Conservation (phyloP, 2,888 invertebrate genomes). For the Lobophora halterata region DNA sequence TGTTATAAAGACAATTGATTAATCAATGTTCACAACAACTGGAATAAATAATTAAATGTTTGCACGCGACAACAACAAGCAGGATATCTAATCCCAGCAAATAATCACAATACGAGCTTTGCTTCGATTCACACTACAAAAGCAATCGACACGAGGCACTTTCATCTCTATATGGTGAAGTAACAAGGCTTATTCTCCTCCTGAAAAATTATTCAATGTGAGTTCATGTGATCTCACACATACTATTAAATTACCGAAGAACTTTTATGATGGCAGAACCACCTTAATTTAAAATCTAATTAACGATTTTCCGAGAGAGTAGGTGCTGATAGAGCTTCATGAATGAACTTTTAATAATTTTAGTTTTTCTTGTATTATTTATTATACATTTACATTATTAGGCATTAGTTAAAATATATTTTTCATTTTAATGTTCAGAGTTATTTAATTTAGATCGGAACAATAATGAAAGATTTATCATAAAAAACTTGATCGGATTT, state of each 20-base stretch:
- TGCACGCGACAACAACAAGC: conserved; percentile 41
- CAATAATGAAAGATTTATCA: too few species aligned
- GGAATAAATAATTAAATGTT: conserved; percentile 31
- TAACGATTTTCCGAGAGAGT: conserved; percentile 55
- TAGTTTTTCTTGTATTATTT: too few species aligned
- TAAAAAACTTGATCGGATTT: too few species aligned
- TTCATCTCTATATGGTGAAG: too few species aligned
- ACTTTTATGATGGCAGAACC: conserved; percentile 62
- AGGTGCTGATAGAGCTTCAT: too few species aligned
- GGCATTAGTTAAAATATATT: too few species aligned
- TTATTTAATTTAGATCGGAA: too few species aligned
- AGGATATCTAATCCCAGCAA: conserved; percentile 52
- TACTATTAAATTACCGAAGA: conserved; percentile 46
- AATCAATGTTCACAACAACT: conserved; percentile 30
- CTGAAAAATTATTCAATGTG: conserved; percentile 22
- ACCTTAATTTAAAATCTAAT: conserved; percentile 61
- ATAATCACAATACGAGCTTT: conserved; percentile 46
- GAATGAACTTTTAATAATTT: too few species aligned
- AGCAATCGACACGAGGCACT: too few species aligned
- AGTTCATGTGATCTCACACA: conserved; percentile 35
- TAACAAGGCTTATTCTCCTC: conserved; percentile 33
- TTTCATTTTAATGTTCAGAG: too few species aligned
- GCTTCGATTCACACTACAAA: conserved; percentile 36
- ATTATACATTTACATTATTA: too few species aligned
- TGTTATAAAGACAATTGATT: too few species aligned